Conservation (phyloP, 2,888 invertebrate species). For the Oithona nana region DNA sequence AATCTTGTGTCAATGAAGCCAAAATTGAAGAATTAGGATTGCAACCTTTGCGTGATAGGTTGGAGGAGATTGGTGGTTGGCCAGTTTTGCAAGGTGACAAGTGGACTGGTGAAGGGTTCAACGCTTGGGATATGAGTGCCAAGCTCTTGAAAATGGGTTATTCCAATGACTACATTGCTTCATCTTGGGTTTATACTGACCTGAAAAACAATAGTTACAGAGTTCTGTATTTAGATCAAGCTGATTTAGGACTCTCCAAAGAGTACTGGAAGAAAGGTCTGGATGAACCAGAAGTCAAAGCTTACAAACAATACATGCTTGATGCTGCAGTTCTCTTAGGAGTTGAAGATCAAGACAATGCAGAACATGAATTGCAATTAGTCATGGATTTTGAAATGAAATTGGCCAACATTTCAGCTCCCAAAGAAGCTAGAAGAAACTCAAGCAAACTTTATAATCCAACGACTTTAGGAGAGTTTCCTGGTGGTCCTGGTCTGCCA, state of each 20-base stretch:
- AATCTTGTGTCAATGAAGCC: conserved; percentile 32
- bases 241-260: conserved; percentile 23
- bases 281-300: conserved; percentile 24
- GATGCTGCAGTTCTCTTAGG: conserved; percentile 27
- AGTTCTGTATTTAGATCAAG: conserved; percentile 42
- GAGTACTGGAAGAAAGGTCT: conserved; percentile 23
- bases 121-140: conserved; percentile 64
- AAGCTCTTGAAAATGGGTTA: conserved; percentile 57
- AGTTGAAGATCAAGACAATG: conserved; percentile 23
- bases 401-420: conserved; percentile 33
- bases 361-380: conserved; percentile 38
- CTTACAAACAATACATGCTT: conserved; percentile 29
- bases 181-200: conserved; percentile 70
- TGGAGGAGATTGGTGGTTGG: conserved; percentile 70
- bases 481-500: neutral
- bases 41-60: conserved; percentile 45
- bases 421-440: conserved; percentile 23
- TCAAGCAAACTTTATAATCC: conserved; percentile 25
- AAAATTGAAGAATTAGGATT: conserved; percentile 59
- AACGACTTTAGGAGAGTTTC: conserved; percentile 24
- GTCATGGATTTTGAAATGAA: conserved; percentile 59
- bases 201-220: conserved; percentile 65
- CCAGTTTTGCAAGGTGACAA: conserved; percentile 57
- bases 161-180: conserved; percentile 70
- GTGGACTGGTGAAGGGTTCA: conserved; percentile 48